These are phyloP conservation scores for Drosophila cardini DNA, from an alignment of 1,140 invertebrate genomes.

Conservation along the genomic window DNA sequence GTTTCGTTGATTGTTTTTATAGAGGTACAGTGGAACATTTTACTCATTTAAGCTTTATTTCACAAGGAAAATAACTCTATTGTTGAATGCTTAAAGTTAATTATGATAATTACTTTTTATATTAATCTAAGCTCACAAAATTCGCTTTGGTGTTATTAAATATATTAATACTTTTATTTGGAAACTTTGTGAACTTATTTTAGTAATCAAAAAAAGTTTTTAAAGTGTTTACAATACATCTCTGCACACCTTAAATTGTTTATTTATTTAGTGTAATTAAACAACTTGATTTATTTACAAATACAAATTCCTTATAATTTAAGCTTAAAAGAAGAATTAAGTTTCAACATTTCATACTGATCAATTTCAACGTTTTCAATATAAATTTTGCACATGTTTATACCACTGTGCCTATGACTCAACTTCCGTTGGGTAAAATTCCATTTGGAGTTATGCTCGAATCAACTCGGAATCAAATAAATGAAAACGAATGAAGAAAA, in stretches of 20 bases:
- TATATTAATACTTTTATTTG: too few relatives aligned
- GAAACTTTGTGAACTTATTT: too few relatives aligned
- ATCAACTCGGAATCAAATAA: constrained; percentile 56
- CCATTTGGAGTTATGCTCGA: constrained; percentile 50
- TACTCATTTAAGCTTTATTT: too few relatives aligned
- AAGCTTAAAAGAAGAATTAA: neutral
- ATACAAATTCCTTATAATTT: neutral
- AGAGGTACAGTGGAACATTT: constrained; percentile 12
- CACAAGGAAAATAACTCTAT: too few relatives aligned
- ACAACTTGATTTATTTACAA: neutral
- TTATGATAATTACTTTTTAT: too few relatives aligned
- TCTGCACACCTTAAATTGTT: neutral
- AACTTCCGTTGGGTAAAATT: constrained; percentile 63
- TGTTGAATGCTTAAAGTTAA: too few relatives aligned
- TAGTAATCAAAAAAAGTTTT: neutral
- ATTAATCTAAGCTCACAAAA: too few relatives aligned
- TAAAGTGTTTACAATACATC: neutral
- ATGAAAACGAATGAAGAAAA: constrained; percentile 54
- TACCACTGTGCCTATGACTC: constrained; percentile 40
- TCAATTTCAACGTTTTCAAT: neutral
- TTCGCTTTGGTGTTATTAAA: too few relatives aligned
- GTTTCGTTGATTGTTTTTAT: constrained; percentile 66
- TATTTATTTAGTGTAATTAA: neutral
- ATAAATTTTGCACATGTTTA: constrained; percentile 2
- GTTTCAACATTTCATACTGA: neutral